Evolutionary conservation across 2,888 invertebrate species (phyloP), one percentile per base, ranked within the genome.

Genomic region (Sarcophaga variegata): DNA sequence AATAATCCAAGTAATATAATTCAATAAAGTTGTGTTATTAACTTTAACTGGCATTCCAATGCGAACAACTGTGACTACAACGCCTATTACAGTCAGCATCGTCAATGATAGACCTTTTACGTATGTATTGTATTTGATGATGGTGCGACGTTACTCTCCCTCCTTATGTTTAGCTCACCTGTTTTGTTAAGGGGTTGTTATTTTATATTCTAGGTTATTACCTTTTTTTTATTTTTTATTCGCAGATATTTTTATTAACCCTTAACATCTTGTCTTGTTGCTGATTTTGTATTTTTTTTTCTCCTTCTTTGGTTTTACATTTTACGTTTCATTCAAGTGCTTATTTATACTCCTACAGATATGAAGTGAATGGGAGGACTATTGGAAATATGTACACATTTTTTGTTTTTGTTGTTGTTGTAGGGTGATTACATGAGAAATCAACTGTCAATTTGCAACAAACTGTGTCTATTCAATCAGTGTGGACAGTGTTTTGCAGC

Each of bases 11-110:
- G 81, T 83, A 78, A 83, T 83, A 75, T 86, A 86, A 86, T 86
- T 83, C 83, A 86, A 86, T 86, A 83, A 83, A 86, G 74, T 81
- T 83, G 74, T 75, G 75, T 37, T 75, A 81, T 83, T 86, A 86
- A 86, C 80, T 83, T 81, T 86, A 86, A 60, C 86, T 81, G 81
- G 17, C 77, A 78, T 72, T 74, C 71, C 81, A 82, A 71, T n/a
- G 37, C 37, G 37, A 17, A 27, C 54, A n/a, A 17, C 59, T 59
- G n/a, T 45, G 71, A 22, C 62, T 64, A 70, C 66, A 27, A 76
- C 60, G 37, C 79, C 69, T 83, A 76, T 69, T 85, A 62, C 71
- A 8, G 8, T 37, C 37, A 37, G 37, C 0, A 37, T 37, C 2
- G n/a, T 62, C 37, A 54, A 27, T 69, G 74, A 64, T 27, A 82